These are phyloP conservation scores for Hyles lineata DNA, from an alignment of 2,888 invertebrate genomes.

Conservation along the genomic window DNA sequence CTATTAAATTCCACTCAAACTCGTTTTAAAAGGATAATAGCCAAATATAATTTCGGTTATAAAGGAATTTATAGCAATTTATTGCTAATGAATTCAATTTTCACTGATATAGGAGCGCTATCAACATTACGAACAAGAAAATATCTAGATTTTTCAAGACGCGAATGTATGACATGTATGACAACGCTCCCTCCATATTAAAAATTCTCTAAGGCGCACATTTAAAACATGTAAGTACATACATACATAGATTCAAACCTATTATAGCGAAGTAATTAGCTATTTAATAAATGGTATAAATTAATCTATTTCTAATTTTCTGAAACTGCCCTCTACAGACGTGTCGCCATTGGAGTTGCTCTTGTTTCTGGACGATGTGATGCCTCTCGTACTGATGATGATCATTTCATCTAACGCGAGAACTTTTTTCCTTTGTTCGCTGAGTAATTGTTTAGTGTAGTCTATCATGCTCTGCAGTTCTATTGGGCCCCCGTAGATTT, in stretches of 20 bases:
- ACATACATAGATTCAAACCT: neutral
- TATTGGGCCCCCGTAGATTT: constrained; percentile 89
- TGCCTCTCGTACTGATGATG: constrained; percentile 86
- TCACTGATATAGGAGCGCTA: too few relatives aligned
- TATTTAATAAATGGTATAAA: constrained; percentile 21
- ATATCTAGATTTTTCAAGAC: too few relatives aligned
- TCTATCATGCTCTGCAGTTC: constrained; percentile 89
- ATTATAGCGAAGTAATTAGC: neutral
- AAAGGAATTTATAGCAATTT: too few relatives aligned
- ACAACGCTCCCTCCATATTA: too few relatives aligned
- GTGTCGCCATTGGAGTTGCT: constrained; percentile 60
- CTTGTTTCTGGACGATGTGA: constrained; percentile 61
- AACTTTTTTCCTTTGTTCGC: constrained; percentile 84
- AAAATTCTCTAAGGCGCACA: too few relatives aligned
- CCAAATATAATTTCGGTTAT: too few relatives aligned
- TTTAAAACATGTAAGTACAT: neutral
- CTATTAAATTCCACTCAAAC: too few relatives aligned
- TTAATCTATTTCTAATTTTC: constrained; percentile 88
- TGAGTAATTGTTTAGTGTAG: constrained; percentile 87
- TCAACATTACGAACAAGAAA: too few relatives aligned
- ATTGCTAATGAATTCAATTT: too few relatives aligned
- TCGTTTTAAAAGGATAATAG: too few relatives aligned
- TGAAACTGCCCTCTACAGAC: constrained; percentile 86
- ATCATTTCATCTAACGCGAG: constrained; percentile 87
- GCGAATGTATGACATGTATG: too few relatives aligned